Percentiles rank a stretch among this genome's conserved stretches.
phyloP scores from a whole-genome alignment of 1,140 invertebrate species.

The Pseudomyrmex cubaensis region DNA sequence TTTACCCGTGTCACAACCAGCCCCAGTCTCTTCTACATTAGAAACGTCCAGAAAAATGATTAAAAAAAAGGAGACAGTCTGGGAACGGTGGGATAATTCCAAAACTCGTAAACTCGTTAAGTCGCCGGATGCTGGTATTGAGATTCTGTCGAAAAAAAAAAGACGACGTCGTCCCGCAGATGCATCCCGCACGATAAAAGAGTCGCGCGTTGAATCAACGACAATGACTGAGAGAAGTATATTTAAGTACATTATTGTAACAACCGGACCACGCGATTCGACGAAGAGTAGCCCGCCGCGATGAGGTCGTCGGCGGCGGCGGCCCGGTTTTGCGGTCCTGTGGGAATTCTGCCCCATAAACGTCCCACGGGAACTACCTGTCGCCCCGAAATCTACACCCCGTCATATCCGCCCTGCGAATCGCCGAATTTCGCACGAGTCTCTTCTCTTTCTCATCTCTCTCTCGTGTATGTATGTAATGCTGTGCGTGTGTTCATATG shows the following conservation, averaged over 20 bases:
- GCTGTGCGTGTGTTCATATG: background rate
- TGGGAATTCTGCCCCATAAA: constrained; percentile 75
- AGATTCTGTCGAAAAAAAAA: background rate
- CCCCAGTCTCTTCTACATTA: too few species aligned
- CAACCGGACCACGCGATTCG: constrained; percentile 48
- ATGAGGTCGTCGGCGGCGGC: constrained; percentile 2
- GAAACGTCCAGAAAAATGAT: too few species aligned
- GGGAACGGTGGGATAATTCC: too few species aligned
- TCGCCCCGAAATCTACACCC: constrained; percentile 69
- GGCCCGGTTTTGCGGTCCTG: constrained; percentile 68
- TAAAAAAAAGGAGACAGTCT: too few species aligned
- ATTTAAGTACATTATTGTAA: constrained; percentile 27
- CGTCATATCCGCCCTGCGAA: constrained; percentile 64
- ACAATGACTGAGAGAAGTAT: constrained; percentile 24
- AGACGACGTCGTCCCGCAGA: constrained; percentile 3
- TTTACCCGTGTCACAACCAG: too few species aligned
- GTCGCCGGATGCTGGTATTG: background rate
- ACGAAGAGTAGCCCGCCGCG: constrained; percentile 19
- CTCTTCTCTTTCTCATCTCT: constrained; percentile 64
- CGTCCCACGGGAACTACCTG: constrained; percentile 81
- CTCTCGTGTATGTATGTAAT: constrained; percentile 5
- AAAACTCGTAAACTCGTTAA: background rate
- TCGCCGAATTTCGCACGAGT: constrained; percentile 78
- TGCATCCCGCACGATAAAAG: constrained; percentile 17
- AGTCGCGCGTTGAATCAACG: constrained; percentile 52